Evolutionary conservation across 1,140 invertebrate genomes (phyloP), one percentile per base, ranked within the genome.

Genomic region (Drosophila miranda): DNA sequence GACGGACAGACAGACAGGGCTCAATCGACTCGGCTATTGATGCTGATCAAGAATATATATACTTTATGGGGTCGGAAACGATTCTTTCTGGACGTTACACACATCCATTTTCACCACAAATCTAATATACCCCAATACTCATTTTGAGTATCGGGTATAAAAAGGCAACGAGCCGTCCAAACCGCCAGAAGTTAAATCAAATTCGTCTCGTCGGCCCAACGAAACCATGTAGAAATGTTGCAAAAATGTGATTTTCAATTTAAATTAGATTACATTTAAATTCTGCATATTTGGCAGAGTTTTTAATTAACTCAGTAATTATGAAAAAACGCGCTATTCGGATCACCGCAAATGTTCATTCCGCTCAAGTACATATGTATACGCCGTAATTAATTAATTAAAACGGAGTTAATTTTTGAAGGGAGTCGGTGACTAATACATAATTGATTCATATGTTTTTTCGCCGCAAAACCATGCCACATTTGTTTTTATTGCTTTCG

Each of bases 271-370:
- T 26, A 23, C 2, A 23, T 23, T 23, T 5, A 26, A 26, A 26
- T 26, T 26, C 23, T 5, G 71, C 21, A 55, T 55, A 19, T 41
- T 48, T 38, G 51, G 58, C 59, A 13, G 34, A 42, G 62, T 73
- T 79, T 84, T 84, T 79, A 83, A 83, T 84, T 80, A 76, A 83
- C 84, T 76, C 62, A 64, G 66, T 73, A 79, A 82, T 83, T 83
- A 82, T 77, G 70, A 64, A 48, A 54, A 67, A 56, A 67, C 70
- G 71, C 51, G 78, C 11, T 2, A 38, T 50, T 67, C 44, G 64
- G 56, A 55, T 51, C 38, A 67, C 81, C 73, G 60, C 81, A 67
- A 64, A 69, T 67, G 77, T 67, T 84, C 60, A 84, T 80, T 66
- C 61, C 50, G 51, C 42, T 64, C 19, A 21, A 66, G 34, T 13